phyloP scores from a whole-genome alignment of 1,140 invertebrate genomes.

The Acromyrmex heyeri region DNA sequence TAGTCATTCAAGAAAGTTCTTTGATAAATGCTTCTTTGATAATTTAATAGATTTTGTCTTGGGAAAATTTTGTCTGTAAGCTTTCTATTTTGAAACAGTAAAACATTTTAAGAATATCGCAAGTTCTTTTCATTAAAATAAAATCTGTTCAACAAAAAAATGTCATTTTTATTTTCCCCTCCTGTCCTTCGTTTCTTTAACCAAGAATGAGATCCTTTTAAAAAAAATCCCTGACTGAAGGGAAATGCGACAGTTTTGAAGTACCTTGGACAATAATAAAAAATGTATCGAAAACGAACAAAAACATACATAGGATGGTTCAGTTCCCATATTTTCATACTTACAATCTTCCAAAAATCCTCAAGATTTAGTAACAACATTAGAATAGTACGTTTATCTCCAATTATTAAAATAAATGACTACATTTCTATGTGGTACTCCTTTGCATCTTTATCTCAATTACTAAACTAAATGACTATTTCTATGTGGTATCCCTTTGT shows the following conservation, averaged over 20 bases:
- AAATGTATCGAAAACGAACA: neutral
- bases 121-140: neutral
- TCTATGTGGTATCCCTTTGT: neutral
- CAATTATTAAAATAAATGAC: neutral
- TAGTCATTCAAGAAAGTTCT: neutral
- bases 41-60: neutral
- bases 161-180: neutral
- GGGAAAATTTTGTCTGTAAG: neutral
- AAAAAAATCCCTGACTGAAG: neutral
- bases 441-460: neutral
- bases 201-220: neutral
- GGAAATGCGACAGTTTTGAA: constrained; percentile 3
- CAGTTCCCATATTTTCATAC: neutral
- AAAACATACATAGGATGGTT: neutral
- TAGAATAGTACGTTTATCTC: neutral
- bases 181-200: neutral
- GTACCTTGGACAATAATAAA: neutral
- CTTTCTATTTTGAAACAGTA: neutral
- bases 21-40: neutral
- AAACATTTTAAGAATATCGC: neutral
- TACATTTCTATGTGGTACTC: neutral
- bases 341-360: neutral
- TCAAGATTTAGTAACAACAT: neutral
- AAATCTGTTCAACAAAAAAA: neutral
- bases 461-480: neutral